Evolutionary conservation across 2,888 invertebrate genomes (phyloP).

Genomic region (Drosophila stalkeri): DNA sequence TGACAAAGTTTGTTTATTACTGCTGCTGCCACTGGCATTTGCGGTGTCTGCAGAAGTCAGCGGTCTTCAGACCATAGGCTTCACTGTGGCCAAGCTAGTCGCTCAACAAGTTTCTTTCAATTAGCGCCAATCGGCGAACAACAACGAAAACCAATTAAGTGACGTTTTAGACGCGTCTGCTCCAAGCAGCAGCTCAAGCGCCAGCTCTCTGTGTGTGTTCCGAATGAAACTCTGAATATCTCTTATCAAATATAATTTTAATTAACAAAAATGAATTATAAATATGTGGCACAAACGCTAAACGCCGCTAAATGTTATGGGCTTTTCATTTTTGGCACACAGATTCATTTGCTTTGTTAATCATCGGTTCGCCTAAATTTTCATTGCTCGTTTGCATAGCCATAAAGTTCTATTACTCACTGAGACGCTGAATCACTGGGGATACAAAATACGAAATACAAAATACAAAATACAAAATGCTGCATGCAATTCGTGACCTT

Average conservation of each 20-base stretch:
- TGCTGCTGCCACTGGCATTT: slow-evolving; percentile 39
- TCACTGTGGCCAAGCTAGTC: slow-evolving; percentile 40
- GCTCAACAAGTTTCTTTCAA: slow-evolving; percentile 74
- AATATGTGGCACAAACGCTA: slow-evolving; percentile 12
- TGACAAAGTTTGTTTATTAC: slow-evolving; percentile 55
- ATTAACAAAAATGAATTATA: slow-evolving; percentile 57
- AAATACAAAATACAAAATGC: background rate
- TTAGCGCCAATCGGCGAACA: slow-evolving; percentile 75
- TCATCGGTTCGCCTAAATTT: slow-evolving; percentile 30
- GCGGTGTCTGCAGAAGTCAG: slow-evolving; percentile 33
- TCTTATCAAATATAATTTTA: slow-evolving; percentile 63
- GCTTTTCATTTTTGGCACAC: slow-evolving; percentile 31
- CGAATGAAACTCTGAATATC: slow-evolving; percentile 26
- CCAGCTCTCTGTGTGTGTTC: slow-evolving; percentile 14
- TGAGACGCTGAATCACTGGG: slow-evolving; percentile 47
- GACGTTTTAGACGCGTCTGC: slow-evolving; percentile 44
- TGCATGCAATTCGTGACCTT: slow-evolving; percentile 60
- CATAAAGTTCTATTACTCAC: slow-evolving; percentile 52
- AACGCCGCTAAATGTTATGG: slow-evolving; percentile 30
- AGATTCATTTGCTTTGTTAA: slow-evolving; percentile 40
- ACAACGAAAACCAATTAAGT: slow-evolving; percentile 80
- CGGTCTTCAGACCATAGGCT: slow-evolving; percentile 27
- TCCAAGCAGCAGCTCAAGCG: background rate
- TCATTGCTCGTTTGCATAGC: slow-evolving; percentile 48
- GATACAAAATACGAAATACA: background rate